phyloP scores from a whole-genome alignment of 2,113 vertebrate genomes.

The Ameiurus melas region DNA sequence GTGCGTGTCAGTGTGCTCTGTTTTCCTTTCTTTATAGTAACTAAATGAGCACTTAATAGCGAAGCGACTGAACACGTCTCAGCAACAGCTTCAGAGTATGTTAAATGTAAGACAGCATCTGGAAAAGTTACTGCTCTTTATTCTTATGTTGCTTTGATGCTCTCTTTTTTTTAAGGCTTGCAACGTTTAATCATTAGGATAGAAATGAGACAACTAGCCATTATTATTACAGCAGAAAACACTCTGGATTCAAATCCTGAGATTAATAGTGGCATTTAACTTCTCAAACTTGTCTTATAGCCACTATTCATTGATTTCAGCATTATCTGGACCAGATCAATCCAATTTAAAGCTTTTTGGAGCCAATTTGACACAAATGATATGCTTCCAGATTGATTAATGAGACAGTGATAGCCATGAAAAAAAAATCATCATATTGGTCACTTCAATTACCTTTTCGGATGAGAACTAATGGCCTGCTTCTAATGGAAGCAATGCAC shows the following conservation, averaged over 20 bases:
- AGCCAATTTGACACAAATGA: slow-evolving; percentile 68
- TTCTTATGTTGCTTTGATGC: slow-evolving; percentile 35
- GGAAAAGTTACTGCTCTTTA: slow-evolving; percentile 35
- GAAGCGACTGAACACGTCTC: slow-evolving; percentile 10
- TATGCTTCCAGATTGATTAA: slow-evolving; percentile 67
- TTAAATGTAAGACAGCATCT: slow-evolving; percentile 30
- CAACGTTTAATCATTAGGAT: slow-evolving; percentile 11
- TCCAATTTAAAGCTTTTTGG: slow-evolving; percentile 72
- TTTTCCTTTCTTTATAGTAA: slow-evolving; percentile 19
- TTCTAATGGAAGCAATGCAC: slow-evolving; percentile 77
- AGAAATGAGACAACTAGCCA: slow-evolving; percentile 36
- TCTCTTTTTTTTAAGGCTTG: slow-evolving; percentile 31
- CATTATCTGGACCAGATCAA: slow-evolving; percentile 75
- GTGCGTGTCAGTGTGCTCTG: neutral
- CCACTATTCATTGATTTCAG: slow-evolving; percentile 74
- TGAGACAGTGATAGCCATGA: slow-evolving; percentile 71
- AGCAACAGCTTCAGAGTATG: slow-evolving; percentile 17
- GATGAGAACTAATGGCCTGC: slow-evolving; percentile 79
- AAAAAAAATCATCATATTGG: slow-evolving; percentile 76
- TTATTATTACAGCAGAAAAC: slow-evolving; percentile 52
- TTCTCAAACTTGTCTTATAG: slow-evolving; percentile 71
- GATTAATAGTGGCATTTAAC: slow-evolving; percentile 71
- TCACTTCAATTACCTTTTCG: slow-evolving; percentile 72
- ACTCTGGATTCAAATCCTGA: slow-evolving; percentile 64
- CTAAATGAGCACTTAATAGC: slow-evolving; percentile 21